Evolutionary conservation across 2,888 invertebrate genomes (phyloP).

Genomic region (Acronicta aceris): DNA sequence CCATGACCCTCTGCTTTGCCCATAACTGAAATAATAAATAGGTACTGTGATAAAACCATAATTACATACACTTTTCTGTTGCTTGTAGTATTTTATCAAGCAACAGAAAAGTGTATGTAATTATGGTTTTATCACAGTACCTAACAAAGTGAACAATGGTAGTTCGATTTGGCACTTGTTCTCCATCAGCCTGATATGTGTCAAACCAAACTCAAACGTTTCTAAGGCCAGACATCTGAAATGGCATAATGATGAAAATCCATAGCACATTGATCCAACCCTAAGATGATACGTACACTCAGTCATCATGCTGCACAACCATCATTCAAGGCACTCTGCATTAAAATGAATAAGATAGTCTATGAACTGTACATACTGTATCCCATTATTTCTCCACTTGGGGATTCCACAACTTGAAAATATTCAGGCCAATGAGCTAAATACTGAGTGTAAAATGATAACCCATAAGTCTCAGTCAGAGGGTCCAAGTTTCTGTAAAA

Average conservation of each 20-base stretch:
- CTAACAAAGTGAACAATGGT: neutral
- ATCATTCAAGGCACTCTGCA: neutral
- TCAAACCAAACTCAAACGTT: too few relatives aligned
- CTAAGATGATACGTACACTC: too few relatives aligned
- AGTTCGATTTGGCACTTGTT: too few relatives aligned
- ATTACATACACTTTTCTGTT: too few relatives aligned
- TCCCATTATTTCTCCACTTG: slow-evolving; percentile 99
- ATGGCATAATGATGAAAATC: too few relatives aligned
- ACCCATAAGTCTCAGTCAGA: slow-evolving; percentile 98
- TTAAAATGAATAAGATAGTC: neutral
- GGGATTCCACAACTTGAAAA: slow-evolving; percentile 98
- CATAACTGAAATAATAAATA: slow-evolving; percentile 93
- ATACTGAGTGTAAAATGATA: slow-evolving; percentile 99
- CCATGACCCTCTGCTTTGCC: slow-evolving; percentile 99
- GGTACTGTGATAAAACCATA: neutral
- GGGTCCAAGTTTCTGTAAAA: slow-evolving; percentile 97
- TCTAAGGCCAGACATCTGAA: too few relatives aligned
- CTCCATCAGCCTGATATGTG: too few relatives aligned
- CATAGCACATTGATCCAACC: too few relatives aligned
- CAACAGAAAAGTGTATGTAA: too few relatives aligned
- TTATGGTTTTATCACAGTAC: neutral
- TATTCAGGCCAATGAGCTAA: slow-evolving; percentile 99
- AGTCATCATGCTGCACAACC: neutral
- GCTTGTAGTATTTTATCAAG: too few relatives aligned
- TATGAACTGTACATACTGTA: slow-evolving; percentile 92